phyloP scores from a whole-genome alignment of 2,888 invertebrate genomes.

The Epirrita christyi region DNA sequence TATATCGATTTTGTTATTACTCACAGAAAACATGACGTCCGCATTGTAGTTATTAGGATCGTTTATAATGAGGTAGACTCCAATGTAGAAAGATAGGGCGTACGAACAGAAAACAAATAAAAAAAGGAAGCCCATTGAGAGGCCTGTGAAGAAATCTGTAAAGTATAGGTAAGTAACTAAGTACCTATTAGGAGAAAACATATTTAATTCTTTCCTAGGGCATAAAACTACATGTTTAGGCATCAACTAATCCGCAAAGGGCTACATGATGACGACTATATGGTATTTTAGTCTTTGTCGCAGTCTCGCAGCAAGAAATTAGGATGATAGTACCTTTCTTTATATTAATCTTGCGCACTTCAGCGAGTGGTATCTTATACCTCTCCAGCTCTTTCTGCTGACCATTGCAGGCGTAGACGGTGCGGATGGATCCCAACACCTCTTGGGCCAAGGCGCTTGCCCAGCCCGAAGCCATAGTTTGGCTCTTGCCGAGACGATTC shows the following conservation, averaged over 20 bases:
- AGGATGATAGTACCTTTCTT: constrained; percentile 72
- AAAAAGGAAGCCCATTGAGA: constrained; percentile 89
- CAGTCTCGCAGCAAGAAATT: too few relatives aligned
- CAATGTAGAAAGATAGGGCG: constrained; percentile 92
- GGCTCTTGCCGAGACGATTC: constrained; percentile 82
- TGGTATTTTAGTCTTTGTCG: too few relatives aligned
- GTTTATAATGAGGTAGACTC: constrained; percentile 87
- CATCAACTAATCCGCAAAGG: too few relatives aligned
- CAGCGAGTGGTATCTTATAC: constrained; percentile 84
- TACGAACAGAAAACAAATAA: constrained; percentile 90
- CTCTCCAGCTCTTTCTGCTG: constrained; percentile 87
- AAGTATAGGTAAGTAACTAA: neutral
- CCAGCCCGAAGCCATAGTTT: constrained; percentile 87
- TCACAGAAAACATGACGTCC: constrained; percentile 88
- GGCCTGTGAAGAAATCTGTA: constrained; percentile 84
- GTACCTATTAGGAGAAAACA: too few relatives aligned
- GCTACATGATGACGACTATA: too few relatives aligned
- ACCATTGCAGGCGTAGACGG: constrained; percentile 91
- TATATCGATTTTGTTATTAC: neutral
- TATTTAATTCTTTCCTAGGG: too few relatives aligned
- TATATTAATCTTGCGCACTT: constrained; percentile 87
- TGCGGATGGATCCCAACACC: constrained; percentile 88
- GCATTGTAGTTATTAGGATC: constrained; percentile 84
- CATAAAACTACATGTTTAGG: too few relatives aligned
- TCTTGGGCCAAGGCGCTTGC: constrained; percentile 92